Evolutionary conservation across 2,797 vertebrate species (phyloP).

Genomic region (Lutjanus argentimaculatus): DNA sequence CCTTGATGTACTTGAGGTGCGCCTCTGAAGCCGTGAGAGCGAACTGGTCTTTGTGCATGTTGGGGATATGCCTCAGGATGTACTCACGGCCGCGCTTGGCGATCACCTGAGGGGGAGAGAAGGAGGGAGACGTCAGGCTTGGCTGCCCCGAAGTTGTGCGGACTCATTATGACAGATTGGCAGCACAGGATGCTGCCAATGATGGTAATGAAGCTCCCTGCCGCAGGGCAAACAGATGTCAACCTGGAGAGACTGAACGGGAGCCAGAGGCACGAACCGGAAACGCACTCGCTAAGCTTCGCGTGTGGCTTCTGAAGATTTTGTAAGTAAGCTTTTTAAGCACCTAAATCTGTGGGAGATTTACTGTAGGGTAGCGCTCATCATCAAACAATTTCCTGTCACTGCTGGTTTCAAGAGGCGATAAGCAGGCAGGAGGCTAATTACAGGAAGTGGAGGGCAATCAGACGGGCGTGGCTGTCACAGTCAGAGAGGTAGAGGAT

Average conservation of each 20-base stretch:
- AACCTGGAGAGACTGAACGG: constrained; percentile 19
- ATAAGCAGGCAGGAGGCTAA: constrained; percentile 77
- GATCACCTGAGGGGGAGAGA: constrained; percentile 88
- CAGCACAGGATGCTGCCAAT: constrained; percentile 19
- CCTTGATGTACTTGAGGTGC: constrained; percentile 97
- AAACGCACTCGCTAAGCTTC: constrained; percentile 44
- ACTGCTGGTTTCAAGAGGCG: constrained; percentile 55
- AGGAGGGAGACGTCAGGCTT: constrained; percentile 16
- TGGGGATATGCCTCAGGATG: constrained; percentile 97
- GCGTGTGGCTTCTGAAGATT: constrained; percentile 38
- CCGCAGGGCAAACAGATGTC: constrained; percentile 57
- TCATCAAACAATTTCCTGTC: constrained; percentile 80
- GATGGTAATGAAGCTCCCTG: constrained; percentile 43
- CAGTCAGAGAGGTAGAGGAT: constrained; percentile 10
- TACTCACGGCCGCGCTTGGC: constrained; percentile 96
- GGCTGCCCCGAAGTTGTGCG: constrained; percentile 13
- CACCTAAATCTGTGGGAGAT: constrained; percentile 53
- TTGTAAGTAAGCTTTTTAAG: constrained; percentile 43
- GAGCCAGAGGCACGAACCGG: constrained; percentile 22
- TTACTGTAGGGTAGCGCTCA: constrained; percentile 47
- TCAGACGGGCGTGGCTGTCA: constrained; percentile 73
- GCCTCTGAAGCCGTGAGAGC: constrained; percentile 95
- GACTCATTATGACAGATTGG: constrained; percentile 26
- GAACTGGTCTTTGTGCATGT: constrained; percentile 99
- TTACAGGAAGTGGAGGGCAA: constrained; percentile 81